These are phyloP conservation scores for Sapajus apella DNA, from an alignment of 2,113 vertebrate species.

Conservation along the genomic window DNA sequence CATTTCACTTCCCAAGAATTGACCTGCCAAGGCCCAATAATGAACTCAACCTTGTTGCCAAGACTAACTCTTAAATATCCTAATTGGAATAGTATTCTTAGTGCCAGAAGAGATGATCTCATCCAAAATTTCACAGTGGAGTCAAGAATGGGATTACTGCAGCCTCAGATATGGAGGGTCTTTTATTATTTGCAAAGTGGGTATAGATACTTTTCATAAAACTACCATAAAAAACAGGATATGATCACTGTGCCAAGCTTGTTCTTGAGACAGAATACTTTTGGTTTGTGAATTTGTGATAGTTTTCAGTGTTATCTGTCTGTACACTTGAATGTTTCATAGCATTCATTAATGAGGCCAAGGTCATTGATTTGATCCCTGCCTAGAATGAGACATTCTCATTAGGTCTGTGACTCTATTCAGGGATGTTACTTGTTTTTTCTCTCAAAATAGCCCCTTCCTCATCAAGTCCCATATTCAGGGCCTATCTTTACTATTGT, in stretches of 20 bases:
- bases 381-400: constrained; percentile 32
- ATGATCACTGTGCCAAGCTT: not conserved
- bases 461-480: not conserved
- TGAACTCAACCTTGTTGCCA: constrained; percentile 53
- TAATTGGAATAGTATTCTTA: constrained; percentile 16
- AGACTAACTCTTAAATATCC: constrained; percentile 52
- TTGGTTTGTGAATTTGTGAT: constrained; percentile 10
- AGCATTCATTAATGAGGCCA: not conserved
- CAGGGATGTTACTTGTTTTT: not conserved
- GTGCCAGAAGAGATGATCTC: constrained; percentile 51
- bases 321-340: not conserved
- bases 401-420: not conserved
- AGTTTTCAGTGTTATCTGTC: not conserved
- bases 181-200: constrained; percentile 13
- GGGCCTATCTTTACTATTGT: not conserved
- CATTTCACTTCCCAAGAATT: not conserved
- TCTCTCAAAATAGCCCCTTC: not conserved
- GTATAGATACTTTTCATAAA: not conserved
- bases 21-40: constrained; percentile 37
- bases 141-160: not conserved
- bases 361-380: constrained; percentile 10
- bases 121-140: constrained; percentile 1
- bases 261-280: not conserved
- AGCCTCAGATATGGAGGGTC: not conserved
- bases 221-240: not conserved